phyloP scores from a whole-genome alignment of 2,888 invertebrate genomes.

The Drosophila colorata region DNA sequence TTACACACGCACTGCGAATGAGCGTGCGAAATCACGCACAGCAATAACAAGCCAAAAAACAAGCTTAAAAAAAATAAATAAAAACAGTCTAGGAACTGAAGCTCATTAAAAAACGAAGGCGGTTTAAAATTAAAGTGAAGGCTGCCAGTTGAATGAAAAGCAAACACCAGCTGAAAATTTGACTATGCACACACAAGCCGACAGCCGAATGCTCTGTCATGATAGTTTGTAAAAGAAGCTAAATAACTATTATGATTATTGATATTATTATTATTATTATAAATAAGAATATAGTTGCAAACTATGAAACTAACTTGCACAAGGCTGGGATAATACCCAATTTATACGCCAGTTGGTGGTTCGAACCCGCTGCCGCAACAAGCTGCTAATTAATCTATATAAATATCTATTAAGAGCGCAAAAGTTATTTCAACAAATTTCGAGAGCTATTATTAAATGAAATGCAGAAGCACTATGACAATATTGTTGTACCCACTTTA shows the following conservation, averaged over 20 bases:
- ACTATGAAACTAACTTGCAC: no score
- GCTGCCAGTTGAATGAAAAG: slow-evolving; percentile 15
- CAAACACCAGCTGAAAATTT: slow-evolving; percentile 22
- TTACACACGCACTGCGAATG: slow-evolving; percentile 49
- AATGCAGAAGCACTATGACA: slow-evolving; percentile 34
- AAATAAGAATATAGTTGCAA: neutral
- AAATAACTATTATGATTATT: neutral
- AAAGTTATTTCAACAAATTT: slow-evolving; percentile 10
- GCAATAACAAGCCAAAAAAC: slow-evolving; percentile 62
- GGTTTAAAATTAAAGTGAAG: slow-evolving; percentile 30
- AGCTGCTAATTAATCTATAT: slow-evolving; percentile 18
- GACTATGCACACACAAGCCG: slow-evolving; percentile 17
- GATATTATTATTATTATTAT: neutral
- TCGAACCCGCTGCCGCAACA: neutral
- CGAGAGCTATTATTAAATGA: slow-evolving; percentile 22
- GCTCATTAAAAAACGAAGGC: slow-evolving; percentile 70
- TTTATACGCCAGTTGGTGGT: neutral
- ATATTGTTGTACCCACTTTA: slow-evolving; percentile 26
- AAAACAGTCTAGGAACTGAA: slow-evolving; percentile 32
- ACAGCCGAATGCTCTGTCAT: slow-evolving; percentile 7
- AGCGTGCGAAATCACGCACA: slow-evolving; percentile 71
- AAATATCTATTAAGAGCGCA: slow-evolving; percentile 16
- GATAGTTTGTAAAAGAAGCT: no score
- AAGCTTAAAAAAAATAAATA: slow-evolving; percentile 46
- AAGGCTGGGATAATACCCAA: neutral